Percentiles rank a stretch among this genome's conserved stretches.
phyloP scores from a whole-genome alignment of 2,888 invertebrate species.

The Plebejus anna region DNA sequence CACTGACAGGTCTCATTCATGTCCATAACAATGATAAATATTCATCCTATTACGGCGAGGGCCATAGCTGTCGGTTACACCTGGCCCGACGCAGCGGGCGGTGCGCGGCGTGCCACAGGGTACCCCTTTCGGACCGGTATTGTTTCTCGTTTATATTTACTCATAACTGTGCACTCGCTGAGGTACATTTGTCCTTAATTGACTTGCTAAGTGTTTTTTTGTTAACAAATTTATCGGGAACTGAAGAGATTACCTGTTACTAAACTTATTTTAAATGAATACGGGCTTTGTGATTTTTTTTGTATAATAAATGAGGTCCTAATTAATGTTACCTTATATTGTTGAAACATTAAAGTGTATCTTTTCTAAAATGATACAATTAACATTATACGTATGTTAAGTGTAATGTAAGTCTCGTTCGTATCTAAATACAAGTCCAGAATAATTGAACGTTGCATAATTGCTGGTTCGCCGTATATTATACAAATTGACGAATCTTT shows the following conservation, averaged over 20 bases:
- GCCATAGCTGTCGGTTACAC: constrained; percentile 56
- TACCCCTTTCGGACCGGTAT: constrained; percentile 34
- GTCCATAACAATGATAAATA: constrained; percentile 42
- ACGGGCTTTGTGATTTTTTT: no score
- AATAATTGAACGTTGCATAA: constrained; percentile 67
- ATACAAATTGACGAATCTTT: constrained; percentile 75
- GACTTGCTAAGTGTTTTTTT: constrained; percentile 5
- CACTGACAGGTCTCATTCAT: constrained; percentile 38
- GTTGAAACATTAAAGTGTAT: not conserved
- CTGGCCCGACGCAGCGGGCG: constrained; percentile 35
- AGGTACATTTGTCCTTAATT: not conserved
- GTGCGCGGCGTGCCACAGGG: constrained; percentile 38
- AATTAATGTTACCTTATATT: not conserved
- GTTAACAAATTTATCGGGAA: not conserved
- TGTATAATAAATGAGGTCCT: not conserved
- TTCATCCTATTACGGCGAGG: constrained; percentile 48
- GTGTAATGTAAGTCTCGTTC: not conserved
- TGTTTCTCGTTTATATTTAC: constrained; percentile 36
- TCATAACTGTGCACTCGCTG: constrained; percentile 4
- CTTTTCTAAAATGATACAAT: constrained; percentile 13
- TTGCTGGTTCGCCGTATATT: constrained; percentile 57
- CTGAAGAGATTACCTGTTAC: not conserved
- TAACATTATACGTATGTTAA: not conserved
- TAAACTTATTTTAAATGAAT: not conserved
- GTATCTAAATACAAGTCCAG: constrained; percentile 35